phyloP scores from a whole-genome alignment of 2,888 invertebrate genomes.

The Xanthorhoe spadicearia region DNA sequence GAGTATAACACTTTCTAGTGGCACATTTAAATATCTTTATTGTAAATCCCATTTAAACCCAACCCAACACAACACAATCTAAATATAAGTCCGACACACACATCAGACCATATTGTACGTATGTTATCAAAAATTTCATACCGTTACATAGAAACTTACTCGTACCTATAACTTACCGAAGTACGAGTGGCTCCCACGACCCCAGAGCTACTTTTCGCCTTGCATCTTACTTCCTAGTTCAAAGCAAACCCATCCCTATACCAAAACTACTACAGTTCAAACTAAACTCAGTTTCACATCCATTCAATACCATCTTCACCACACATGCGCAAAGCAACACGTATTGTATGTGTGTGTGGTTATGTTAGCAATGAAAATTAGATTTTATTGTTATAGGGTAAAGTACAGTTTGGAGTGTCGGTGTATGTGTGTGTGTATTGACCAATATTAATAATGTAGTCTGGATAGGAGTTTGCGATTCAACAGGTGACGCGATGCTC shows the following conservation, averaged over 20 bases:
- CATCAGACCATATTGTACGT: constrained; percentile 49
- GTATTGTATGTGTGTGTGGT: constrained; percentile 62
- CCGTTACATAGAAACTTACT: constrained; percentile 74
- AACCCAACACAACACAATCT: not conserved
- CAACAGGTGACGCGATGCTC: constrained; percentile 78
- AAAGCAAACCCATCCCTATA: constrained; percentile 55
- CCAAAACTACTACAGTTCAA: constrained; percentile 48
- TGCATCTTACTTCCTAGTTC: constrained; percentile 81
- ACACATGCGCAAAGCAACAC: constrained; percentile 70
- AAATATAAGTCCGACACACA: constrained; percentile 26
- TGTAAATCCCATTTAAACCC: not conserved
- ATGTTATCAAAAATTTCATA: constrained; percentile 74
- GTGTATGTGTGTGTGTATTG: constrained; percentile 68
- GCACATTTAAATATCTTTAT: not conserved
- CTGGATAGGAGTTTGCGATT: constrained; percentile 75
- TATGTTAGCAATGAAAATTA: constrained; percentile 48
- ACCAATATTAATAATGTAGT: constrained; percentile 78
- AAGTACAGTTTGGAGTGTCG: constrained; percentile 49
- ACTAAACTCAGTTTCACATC: constrained; percentile 55
- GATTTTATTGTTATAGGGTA: constrained; percentile 47
- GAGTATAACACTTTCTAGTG: not conserved
- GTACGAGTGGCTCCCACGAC: constrained; percentile 78
- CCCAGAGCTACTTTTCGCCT: constrained; percentile 75
- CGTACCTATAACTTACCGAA: constrained; percentile 79
- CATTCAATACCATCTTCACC: constrained; percentile 76